Evolutionary conservation across 1,140 invertebrate species (phyloP).

Genomic region (Holcopasites calliopsidis): DNA sequence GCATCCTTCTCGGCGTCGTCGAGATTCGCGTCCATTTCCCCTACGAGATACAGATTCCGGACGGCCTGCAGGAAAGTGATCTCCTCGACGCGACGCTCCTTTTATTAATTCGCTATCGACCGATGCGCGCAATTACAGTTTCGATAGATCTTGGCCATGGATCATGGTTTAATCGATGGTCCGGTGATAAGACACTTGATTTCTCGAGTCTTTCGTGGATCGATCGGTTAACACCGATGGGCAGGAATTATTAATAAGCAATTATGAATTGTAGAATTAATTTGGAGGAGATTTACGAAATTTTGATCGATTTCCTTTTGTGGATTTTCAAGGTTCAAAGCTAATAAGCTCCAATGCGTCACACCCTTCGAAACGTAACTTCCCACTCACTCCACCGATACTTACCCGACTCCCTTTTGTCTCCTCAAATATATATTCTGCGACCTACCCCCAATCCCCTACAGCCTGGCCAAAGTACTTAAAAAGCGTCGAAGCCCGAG

Average conservation of each 20-base stretch:
- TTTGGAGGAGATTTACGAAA: not conserved
- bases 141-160: not conserved
- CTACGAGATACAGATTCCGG: not conserved
- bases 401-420: not conserved
- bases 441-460: not conserved
- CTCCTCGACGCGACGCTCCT: not conserved
- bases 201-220: not conserved
- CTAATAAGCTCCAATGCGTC: not conserved
- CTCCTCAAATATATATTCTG: constrained; percentile 3
- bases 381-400: no score
- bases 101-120: constrained; percentile 25
- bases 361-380: not conserved
- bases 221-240: constrained; percentile 29
- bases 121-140: not conserved
- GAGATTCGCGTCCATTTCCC: constrained; percentile 40
- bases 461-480: not conserved
- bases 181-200: constrained; percentile 35
- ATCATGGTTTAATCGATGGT: not conserved
- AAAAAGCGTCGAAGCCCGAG: not conserved
- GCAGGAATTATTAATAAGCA: constrained; percentile 13
- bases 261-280: no score
- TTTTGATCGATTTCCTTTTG: not conserved
- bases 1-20: constrained; percentile 35
- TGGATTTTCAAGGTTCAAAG: not conserved
- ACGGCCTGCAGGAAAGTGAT: constrained; percentile 1